Evolutionary conservation across 2,888 invertebrate genomes (phyloP).

Genomic region (Micropterix aruncella): DNA sequence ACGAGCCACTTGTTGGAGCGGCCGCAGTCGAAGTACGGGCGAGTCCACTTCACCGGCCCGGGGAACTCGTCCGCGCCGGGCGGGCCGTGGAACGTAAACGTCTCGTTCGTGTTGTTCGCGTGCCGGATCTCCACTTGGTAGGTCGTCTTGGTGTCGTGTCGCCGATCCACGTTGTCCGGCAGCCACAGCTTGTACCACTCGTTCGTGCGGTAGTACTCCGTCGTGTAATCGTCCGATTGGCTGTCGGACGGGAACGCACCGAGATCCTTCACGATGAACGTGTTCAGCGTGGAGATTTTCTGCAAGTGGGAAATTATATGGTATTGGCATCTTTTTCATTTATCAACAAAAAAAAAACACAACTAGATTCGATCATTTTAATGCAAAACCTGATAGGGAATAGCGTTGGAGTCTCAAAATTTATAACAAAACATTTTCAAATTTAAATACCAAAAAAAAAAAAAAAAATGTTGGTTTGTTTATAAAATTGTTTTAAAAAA

Average conservation of each 20-base stretch:
- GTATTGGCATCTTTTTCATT: too few species aligned
- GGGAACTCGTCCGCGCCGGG: constrained; percentile 81
- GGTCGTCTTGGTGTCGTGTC: constrained; percentile 85
- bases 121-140: constrained; percentile 90
- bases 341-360: too few species aligned
- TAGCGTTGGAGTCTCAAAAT: too few species aligned
- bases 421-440: too few species aligned
- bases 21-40: constrained; percentile 94
- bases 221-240: constrained; percentile 75
- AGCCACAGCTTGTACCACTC: constrained; percentile 91
- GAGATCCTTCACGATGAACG: constrained; percentile 74
- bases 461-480: too few species aligned
- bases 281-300: constrained; percentile 88
- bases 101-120: constrained; percentile 89
- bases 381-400: too few species aligned
- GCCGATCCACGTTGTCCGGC: constrained; percentile 68
- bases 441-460: too few species aligned
- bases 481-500: too few species aligned
- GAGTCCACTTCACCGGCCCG: constrained; percentile 88
- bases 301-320: too few species aligned
- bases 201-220: constrained; percentile 80
- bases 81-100: constrained; percentile 92
- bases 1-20: constrained; percentile 93
- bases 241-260: constrained; percentile 74
- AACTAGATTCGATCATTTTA: too few species aligned